A percentile compares a stretch with the other conserved stretches of the same genome.
These are phyloP conservation scores for Antheraea mylitta DNA, from an alignment of 1,140 invertebrate genomes.

Conservation along the genomic window DNA sequence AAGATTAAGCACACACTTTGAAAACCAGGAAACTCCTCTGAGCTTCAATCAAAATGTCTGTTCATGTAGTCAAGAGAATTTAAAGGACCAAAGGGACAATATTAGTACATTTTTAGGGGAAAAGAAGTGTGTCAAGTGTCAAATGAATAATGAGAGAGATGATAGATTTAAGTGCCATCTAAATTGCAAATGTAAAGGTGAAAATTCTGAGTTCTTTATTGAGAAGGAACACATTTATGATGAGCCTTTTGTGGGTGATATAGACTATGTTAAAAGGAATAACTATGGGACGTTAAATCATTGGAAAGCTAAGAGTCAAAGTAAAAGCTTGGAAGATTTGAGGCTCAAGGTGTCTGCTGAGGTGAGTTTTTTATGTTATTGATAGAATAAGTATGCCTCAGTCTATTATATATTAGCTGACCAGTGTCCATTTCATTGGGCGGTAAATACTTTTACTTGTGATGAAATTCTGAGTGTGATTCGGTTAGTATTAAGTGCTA, in stretches of 20 bases:
- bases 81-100: slow-evolving; percentile 18
- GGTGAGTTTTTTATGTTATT: slow-evolving; percentile 36
- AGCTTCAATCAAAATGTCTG: slow-evolving; percentile 23
- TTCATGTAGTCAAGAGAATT: slow-evolving; percentile 44
- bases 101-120: slow-evolving; percentile 35
- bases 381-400: background rate
- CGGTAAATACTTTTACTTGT: no score
- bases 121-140: slow-evolving; percentile 58
- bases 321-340: slow-evolving; percentile 60
- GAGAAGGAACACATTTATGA: slow-evolving; percentile 67
- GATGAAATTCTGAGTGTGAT: no score
- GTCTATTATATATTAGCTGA: no score
- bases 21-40: background rate
- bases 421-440: no score
- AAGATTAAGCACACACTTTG: slow-evolving; percentile 43
- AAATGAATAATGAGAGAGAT: slow-evolving; percentile 48
- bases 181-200: slow-evolving; percentile 53
- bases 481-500: no score
- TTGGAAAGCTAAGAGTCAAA: slow-evolving; percentile 35
- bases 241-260: slow-evolving; percentile 45
- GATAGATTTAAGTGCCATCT: slow-evolving; percentile 69
- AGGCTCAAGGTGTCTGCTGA: slow-evolving; percentile 20
- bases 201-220: slow-evolving; percentile 54
- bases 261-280: slow-evolving; percentile 31
- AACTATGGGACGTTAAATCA: slow-evolving; percentile 55